These are phyloP conservation scores for Venturia canescens DNA, from an alignment of 1,140 invertebrate genomes.

Conservation along the genomic window DNA sequence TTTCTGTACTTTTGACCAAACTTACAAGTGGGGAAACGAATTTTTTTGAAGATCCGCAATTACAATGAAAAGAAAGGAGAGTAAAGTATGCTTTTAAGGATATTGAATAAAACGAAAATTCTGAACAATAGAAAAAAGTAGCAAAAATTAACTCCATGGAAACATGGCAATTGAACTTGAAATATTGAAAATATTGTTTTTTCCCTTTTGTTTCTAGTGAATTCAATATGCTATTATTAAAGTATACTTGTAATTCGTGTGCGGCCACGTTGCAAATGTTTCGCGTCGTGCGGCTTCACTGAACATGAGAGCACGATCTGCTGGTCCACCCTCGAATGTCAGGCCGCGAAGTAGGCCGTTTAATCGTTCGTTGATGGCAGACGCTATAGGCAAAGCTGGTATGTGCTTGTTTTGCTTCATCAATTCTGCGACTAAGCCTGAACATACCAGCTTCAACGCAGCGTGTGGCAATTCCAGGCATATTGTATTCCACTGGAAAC, in stretches of 20 bases:
- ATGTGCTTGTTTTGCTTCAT: constrained; percentile 88
- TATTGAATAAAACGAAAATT: too few relatives aligned
- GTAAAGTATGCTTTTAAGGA: too few relatives aligned
- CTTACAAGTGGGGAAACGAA: too few relatives aligned
- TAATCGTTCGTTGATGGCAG: constrained; percentile 90
- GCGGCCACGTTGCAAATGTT: constrained; percentile 95
- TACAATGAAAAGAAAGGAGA: too few relatives aligned
- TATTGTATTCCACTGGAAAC: constrained; percentile 91
- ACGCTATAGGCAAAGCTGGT: constrained; percentile 91
- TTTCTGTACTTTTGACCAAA: constrained; percentile 3
- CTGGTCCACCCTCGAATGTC: constrained; percentile 73
- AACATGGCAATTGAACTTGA: too few relatives aligned
- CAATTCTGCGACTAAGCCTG: constrained; percentile 87
- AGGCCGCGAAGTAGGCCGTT: constrained; percentile 83
- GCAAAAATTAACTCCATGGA: too few relatives aligned
- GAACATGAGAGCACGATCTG: constrained; percentile 88
- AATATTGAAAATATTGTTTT: too few relatives aligned
- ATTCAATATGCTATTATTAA: too few relatives aligned
- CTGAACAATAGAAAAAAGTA: too few relatives aligned
- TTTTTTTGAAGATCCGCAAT: constrained; percentile 12
- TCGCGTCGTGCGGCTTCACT: constrained; percentile 92
- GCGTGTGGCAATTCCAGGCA: constrained; percentile 88
- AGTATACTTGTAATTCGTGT: constrained; percentile 95
- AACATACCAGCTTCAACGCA: constrained; percentile 87
- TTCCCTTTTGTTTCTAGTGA: too few relatives aligned